Conservation (phyloP, 2,797 vertebrate genomes). For the Hirundo rustica region DNA sequence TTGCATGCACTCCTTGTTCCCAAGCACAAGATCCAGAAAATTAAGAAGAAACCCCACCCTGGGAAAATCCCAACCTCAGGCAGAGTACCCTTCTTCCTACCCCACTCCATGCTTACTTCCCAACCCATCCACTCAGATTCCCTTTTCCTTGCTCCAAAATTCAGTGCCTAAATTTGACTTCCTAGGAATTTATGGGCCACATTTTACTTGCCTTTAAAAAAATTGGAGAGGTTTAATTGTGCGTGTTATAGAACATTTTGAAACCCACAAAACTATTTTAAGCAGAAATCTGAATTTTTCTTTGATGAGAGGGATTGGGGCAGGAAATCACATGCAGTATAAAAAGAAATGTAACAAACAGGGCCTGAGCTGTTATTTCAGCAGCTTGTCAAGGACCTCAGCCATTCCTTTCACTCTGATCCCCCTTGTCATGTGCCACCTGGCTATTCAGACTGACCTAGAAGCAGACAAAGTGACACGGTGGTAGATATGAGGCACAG, state of each 20-base stretch:
- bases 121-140: background rate
- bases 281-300: slow-evolving; percentile 38
- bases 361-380: background rate
- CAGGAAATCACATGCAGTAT: slow-evolving; percentile 32
- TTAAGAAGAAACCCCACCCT: background rate
- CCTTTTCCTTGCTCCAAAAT: slow-evolving; percentile 19
- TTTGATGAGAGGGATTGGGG: background rate
- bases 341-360: slow-evolving; percentile 32
- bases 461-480: background rate
- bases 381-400: background rate
- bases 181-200: slow-evolving; percentile 8
- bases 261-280: slow-evolving; percentile 54
- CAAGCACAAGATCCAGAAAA: background rate
- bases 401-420: slow-evolving; percentile 3
- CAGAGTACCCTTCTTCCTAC: background rate
- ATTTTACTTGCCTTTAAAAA: slow-evolving; percentile 48
- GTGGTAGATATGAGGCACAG: background rate
- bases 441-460: background rate
- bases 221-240: slow-evolving; percentile 1
- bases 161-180: background rate
- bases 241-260: background rate
- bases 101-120: background rate
- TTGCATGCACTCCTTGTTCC: background rate
- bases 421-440: background rate
- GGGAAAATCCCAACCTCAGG: background rate